Evolutionary conservation across 1,140 invertebrate genomes (phyloP).

Genomic region (Metopolophium dirhodum): DNA sequence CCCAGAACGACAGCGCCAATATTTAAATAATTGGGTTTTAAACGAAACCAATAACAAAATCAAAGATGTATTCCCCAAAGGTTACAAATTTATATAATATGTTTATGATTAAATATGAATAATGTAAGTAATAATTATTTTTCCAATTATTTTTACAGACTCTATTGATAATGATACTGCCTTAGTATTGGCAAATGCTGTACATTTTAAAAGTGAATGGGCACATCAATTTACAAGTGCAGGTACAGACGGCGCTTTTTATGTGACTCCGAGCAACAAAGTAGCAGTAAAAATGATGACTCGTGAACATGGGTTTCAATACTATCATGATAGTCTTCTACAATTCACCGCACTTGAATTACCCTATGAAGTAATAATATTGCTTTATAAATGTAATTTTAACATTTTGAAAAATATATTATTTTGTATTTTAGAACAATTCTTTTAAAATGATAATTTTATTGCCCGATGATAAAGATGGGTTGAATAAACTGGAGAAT

Average conservation of each 20-base stretch:
- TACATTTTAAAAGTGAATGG: conserved; percentile 85
- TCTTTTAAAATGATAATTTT: conserved; percentile 36
- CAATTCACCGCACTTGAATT: conserved; percentile 67
- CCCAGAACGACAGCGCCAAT: conserved; percentile 15
- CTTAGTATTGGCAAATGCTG: conserved; percentile 79
- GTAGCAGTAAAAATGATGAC: conserved; percentile 73
- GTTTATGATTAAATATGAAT: neutral
- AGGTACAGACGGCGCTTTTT: conserved; percentile 65
- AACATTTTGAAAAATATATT: neutral
- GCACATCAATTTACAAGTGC: conserved; percentile 65
- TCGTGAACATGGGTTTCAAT: conserved; percentile 65
- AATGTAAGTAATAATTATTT: too few relatives aligned
- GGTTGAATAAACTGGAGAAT: neutral
- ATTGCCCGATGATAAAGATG: conserved; percentile 28
- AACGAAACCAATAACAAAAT: conserved; percentile 43
- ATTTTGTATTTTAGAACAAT: neutral
- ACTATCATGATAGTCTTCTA: conserved; percentile 64
- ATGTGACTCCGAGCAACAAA: conserved; percentile 64
- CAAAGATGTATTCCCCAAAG: conserved; percentile 6
- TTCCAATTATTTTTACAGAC: conserved; percentile 61
- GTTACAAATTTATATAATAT: neutral
- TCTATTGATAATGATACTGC: conserved; percentile 66
- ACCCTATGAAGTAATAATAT: conserved; percentile 65
- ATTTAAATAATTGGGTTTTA: conserved; percentile 43
- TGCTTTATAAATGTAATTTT: neutral